Evolutionary conservation across 2,113 vertebrate genomes (phyloP), one percentile per base, ranked within the genome.

Genomic region (Alligator sinensis): DNA sequence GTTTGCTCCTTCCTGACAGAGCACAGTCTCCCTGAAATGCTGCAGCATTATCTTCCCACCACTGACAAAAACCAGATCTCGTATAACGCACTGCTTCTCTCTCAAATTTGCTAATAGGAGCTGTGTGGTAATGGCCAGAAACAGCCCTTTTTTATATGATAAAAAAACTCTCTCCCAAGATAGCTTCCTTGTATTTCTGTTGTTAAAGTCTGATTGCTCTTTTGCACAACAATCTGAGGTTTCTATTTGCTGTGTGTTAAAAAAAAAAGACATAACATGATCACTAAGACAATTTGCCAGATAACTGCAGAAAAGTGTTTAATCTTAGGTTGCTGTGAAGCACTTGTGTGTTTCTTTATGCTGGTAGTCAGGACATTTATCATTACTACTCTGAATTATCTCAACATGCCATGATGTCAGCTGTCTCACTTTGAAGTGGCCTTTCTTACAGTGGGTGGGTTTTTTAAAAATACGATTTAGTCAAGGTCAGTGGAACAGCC

Each of bases 381-480:
- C 77, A 47, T 95, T 93, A 91, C 66, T 92, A 27, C 58, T 75
- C 82, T 83, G 88, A 92, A 90, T 94, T 96, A 95, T 95, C 87
- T 94, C 87, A 92, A 24, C 68, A 27, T 94, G 77, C 62, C 57
- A 63, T 88, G 77, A 86, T 78, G 57, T 92, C 59, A 91, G 92
- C 22, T 82, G 10, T 82, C 54, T 96, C 58, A 25, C 66, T 95
- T 95, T 96, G 88, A 96, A 92, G 83, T 55, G 30, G 47, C 18
- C 84, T 91, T 83, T 90, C 68, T 82, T 95, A 89, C 77, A 84
- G 60, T 62, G 93, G 64, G 18, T 89, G 38, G 80, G 91, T 82
- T 93, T 94, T 88, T 19, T 5, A 77, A 66, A 91, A 89, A 58
- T 84, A 64, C 17, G 9, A 21, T 85, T 94, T 92, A 84, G 28